These are phyloP conservation scores for Habropoda laboriosa DNA, from an alignment of 1,140 invertebrate species.

Conservation along the genomic window DNA sequence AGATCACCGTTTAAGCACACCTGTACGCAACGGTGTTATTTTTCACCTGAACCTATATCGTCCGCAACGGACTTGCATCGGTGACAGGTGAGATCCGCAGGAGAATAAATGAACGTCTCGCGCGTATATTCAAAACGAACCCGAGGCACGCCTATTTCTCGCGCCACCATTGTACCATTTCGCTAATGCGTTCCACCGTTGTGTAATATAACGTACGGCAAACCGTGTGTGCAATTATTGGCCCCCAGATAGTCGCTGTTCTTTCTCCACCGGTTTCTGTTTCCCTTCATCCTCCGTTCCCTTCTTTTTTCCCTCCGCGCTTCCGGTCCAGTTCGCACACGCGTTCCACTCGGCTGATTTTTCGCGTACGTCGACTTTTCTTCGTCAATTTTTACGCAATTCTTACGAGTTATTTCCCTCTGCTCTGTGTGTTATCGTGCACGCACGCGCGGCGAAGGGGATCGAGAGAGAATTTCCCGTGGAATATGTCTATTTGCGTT, in stretches of 20 bases:
- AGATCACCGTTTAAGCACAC: constrained; percentile 13
- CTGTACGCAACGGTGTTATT: not conserved
- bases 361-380: constrained; percentile 48
- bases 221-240: constrained; percentile 57
- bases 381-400: constrained; percentile 46
- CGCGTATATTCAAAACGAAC: constrained; percentile 32
- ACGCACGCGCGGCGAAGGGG: too few species aligned
- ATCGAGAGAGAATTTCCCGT: not conserved
- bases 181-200: constrained; percentile 40
- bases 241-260: constrained; percentile 31
- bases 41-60: constrained; percentile 21
- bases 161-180: constrained; percentile 35
- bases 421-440: too few species aligned
- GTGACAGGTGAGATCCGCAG: constrained; percentile 2
- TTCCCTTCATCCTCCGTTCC: too few species aligned
- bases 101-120: constrained; percentile 13
- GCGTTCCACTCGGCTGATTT: constrained; percentile 48
- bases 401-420: not conserved
- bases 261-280: constrained; percentile 8
- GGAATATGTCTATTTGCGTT: not conserved
- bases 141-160: constrained; percentile 25
- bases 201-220: constrained; percentile 45
- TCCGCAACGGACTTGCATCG: not conserved
- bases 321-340: constrained; percentile 13
- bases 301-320: constrained; percentile 1